Conservation (phyloP, 2,888 invertebrate species). For the Willowsia nigromaculata region DNA sequence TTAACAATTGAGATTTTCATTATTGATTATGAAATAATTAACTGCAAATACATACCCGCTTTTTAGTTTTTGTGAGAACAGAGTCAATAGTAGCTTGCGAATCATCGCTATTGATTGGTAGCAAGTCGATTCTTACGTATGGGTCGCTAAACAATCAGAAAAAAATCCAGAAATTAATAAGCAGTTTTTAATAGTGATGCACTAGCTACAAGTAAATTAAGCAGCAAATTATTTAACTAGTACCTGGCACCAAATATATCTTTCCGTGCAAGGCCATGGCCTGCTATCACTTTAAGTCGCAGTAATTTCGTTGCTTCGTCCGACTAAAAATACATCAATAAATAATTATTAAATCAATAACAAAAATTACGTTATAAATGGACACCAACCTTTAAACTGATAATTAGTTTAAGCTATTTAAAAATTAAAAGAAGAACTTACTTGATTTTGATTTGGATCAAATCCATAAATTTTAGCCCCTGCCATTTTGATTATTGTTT, state of each 20-base stretch:
- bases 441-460: conserved; percentile 75
- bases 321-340: conserved; percentile 77
- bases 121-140: conserved; percentile 95
- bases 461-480: conserved; percentile 77
- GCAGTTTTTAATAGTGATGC: neutral
- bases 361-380: neutral
- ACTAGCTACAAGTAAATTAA: conserved; percentile 56
- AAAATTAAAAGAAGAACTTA: neutral
- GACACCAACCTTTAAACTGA: neutral
- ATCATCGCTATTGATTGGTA: conserved; percentile 91
- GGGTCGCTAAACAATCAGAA: conserved; percentile 89
- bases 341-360: conserved; percentile 74
- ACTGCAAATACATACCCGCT: conserved; percentile 86
- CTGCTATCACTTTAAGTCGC: conserved; percentile 91
- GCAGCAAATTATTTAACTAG: conserved; percentile 80
- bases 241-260: conserved; percentile 99
- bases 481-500: conserved; percentile 61
- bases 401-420: neutral
- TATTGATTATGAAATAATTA: too few species aligned
- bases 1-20: conserved; percentile 21
- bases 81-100: conserved; percentile 87
- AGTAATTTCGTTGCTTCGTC: conserved; percentile 89
- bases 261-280: conserved; percentile 96
- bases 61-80: conserved; percentile 96
- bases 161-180: neutral